phyloP scores from a whole-genome alignment of 2,888 invertebrate genomes.

The Rhabditophanes sp. region DNA sequence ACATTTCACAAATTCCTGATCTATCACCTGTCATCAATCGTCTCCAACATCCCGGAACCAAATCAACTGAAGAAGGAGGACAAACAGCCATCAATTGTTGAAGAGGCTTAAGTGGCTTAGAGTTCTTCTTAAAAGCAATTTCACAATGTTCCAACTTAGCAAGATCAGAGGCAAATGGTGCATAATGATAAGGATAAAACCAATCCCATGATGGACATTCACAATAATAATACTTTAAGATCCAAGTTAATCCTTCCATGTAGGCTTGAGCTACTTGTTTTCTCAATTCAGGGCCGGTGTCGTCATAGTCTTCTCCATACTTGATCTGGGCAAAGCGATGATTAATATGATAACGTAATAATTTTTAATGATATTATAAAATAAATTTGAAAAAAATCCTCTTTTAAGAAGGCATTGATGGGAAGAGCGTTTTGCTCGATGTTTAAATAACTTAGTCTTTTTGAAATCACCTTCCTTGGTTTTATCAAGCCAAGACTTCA shows the following conservation, averaged over 20 bases:
- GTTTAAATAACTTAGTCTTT: too few species aligned
- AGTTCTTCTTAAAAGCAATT: slow-evolving; percentile 69
- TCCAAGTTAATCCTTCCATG: slow-evolving; percentile 91
- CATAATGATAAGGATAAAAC: slow-evolving; percentile 99
- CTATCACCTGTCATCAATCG: slow-evolving; percentile 76
- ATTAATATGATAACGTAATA: too few species aligned
- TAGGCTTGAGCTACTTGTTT: slow-evolving; percentile 68
- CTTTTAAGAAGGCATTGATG: too few species aligned
- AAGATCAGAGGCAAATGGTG: slow-evolving; percentile 97
- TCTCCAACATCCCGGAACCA: slow-evolving; percentile 84
- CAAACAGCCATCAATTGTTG: slow-evolving; percentile 99
- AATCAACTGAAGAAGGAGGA: slow-evolving; percentile 82
- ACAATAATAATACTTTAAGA: slow-evolving; percentile 90
- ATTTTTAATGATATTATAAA: too few species aligned
- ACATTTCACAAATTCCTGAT: slow-evolving; percentile 92
- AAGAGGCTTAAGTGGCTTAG: slow-evolving; percentile 83
- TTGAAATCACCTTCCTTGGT: too few species aligned
- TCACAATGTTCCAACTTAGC: slow-evolving; percentile 63
- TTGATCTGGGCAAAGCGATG: too few species aligned
- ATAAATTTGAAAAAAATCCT: too few species aligned
- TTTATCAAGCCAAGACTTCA: too few species aligned
- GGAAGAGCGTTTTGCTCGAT: too few species aligned
- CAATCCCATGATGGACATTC: slow-evolving; percentile 96
- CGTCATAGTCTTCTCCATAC: slow-evolving; percentile 47
- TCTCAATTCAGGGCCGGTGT: slow-evolving; percentile 62